Percentiles rank a stretch among this genome's conserved stretches.
phyloP scores from a whole-genome alignment of 2,888 invertebrate genomes.

The Drosophila cracens region DNA sequence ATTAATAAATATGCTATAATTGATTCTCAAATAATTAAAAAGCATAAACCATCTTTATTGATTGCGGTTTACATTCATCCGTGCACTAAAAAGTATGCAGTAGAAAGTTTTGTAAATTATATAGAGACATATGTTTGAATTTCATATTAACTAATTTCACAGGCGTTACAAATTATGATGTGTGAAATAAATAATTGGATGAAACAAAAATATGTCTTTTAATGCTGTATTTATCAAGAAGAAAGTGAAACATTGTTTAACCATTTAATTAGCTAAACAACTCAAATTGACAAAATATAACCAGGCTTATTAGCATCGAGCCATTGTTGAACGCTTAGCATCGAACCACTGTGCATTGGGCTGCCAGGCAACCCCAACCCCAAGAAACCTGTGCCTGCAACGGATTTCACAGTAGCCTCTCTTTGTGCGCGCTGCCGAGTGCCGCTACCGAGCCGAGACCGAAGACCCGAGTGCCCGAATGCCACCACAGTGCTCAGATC shows the following conservation, averaged over 20 bases:
- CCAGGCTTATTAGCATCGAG: background rate
- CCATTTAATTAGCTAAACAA: conserved; percentile 15
- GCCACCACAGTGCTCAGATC: conserved; percentile 32
- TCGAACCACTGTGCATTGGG: conserved; percentile 54
- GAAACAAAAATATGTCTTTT: background rate
- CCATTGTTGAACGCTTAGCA: background rate
- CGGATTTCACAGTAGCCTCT: conserved; percentile 78
- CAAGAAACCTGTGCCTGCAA: conserved; percentile 50
- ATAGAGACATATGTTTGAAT: background rate
- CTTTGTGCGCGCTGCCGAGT: conserved; percentile 70
- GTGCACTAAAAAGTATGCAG: conserved; percentile 45
- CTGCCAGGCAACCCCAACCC: conserved; percentile 62
- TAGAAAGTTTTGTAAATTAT: background rate
- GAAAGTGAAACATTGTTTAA: conserved; percentile 21
- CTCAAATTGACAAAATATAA: background rate
- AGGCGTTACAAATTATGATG: background rate
- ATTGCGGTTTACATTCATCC: background rate
- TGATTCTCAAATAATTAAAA: background rate
- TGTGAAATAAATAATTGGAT: background rate
- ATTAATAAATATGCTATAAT: background rate
- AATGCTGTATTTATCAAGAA: background rate
- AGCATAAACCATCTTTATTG: too few species aligned
- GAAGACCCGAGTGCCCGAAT: conserved; percentile 49
- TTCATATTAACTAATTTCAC: background rate
- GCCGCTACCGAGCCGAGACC: conserved; percentile 71